Base-by-base conservation (phyloP, 2,888 invertebrate genomes). In the Steinernema hermaphroditum region DNA sequence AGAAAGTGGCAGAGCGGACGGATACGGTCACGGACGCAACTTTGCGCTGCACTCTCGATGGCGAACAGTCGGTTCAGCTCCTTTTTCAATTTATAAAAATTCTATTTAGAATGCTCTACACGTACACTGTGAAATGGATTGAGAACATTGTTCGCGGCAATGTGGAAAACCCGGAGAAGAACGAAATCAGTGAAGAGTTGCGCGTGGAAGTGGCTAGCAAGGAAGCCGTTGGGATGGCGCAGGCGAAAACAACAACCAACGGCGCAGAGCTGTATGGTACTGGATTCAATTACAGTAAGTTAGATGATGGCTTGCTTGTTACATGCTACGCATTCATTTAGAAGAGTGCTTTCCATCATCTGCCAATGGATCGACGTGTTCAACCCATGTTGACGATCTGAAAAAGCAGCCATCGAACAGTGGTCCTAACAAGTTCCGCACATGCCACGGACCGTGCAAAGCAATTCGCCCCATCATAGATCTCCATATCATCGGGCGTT, bases 321-420 rank as follows among this genome's bases (percentile, higher is more conserved):
- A 19, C 22, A 19, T 6, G n/a, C 6, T 6, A 19, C 4, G n/a
- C 46, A 12, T 46, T 46, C 16, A 19, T 41, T 8, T 41, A 41
- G 43, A 41, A 41, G 43, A 41, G 9, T 41, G 8, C 9, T 41
- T 41, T 41, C 16, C 16, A 16, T 14, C 43, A 9, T 41, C 43
- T 41, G 43, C 16, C 9, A 41, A 41, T 41, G 43, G 43, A 8
- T 41, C 43, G 8, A 16, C 8, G 43, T 9, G 9, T 8, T 41
- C 43, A 8, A 16, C 46, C 22, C 46, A 46, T 4, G 9, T 46
- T 2, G 46, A 46, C 8, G 46, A 46, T n/a, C 46, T 46, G n/a
- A 46, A 46, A n/a, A 46, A 46, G n/a, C 46, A n/a, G 46, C n/a
- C 46, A 6, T 46, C 46, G 46, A 46, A 46, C 46, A 46, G 46